Percentiles rank a stretch among this genome's conserved stretches.
These are phyloP conservation scores for Napeogenes inachia DNA, from an alignment of 2,888 invertebrate species.

Conservation along the genomic window DNA sequence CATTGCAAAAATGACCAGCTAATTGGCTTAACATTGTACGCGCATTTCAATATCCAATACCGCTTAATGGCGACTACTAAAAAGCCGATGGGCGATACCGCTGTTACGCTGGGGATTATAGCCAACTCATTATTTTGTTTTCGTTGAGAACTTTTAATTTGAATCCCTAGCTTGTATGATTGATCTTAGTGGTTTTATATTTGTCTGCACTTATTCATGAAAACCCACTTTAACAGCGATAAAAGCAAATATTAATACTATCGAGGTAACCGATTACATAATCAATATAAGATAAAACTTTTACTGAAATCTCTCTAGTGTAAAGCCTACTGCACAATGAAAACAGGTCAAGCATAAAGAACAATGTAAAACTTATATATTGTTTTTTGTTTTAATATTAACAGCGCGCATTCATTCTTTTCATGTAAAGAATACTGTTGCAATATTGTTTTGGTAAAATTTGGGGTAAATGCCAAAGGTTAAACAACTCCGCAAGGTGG, in stretches of 20 bases:
- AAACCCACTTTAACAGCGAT: too few species aligned
- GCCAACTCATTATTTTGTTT: slow-evolving; percentile 28
- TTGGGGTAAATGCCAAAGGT: slow-evolving; percentile 21
- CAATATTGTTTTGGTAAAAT: slow-evolving; percentile 14
- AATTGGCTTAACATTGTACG: slow-evolving; percentile 73
- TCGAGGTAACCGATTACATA: too few species aligned
- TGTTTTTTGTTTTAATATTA: slow-evolving; percentile 4
- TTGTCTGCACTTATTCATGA: too few species aligned
- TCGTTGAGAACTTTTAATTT: slow-evolving; percentile 6
- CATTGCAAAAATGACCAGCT: slow-evolving; percentile 73
- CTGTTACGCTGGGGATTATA: slow-evolving; percentile 37
- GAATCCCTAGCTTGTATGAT: slow-evolving; percentile 7
- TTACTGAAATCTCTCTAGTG: neutral
- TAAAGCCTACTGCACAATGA: slow-evolving; percentile 8
- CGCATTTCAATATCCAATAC: slow-evolving; percentile 70
- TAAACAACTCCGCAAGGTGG: slow-evolving; percentile 19
- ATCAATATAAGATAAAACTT: neutral
- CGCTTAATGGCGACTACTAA: slow-evolving; percentile 58
- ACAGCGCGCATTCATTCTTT: slow-evolving; percentile 6
- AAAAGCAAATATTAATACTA: too few species aligned
- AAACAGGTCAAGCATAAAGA: slow-evolving; percentile 14
- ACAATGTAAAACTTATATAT: slow-evolving; percentile 12
- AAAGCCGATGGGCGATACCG: slow-evolving; percentile 37
- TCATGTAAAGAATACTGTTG: neutral
- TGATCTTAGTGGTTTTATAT: neutral